These are phyloP conservation scores for Macrotus californicus DNA, from an alignment of 2,113 vertebrate genomes.

Conservation along the genomic window DNA sequence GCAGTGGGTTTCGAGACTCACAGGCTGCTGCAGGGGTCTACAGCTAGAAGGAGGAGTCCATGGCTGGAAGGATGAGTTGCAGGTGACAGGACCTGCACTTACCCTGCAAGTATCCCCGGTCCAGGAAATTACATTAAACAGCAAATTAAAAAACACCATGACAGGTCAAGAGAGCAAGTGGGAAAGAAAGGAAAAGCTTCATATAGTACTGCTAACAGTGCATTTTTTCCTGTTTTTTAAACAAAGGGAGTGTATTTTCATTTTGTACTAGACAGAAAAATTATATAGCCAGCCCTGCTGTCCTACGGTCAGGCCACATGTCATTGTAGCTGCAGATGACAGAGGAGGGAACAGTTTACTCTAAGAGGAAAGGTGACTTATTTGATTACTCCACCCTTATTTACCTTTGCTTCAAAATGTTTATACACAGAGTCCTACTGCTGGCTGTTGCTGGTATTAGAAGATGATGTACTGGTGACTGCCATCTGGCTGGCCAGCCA, in stretches of 20 bases:
- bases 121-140: not conserved
- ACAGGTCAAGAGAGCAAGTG: not conserved
- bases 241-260: not conserved
- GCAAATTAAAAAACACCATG: not conserved
- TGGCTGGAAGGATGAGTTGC: not conserved
- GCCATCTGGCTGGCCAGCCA: too few relatives aligned
- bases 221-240: not conserved
- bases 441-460: not conserved
- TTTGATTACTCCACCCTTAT: constrained; percentile 50
- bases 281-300: not conserved
- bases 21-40: not conserved
- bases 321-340: not conserved
- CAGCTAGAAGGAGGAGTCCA: not conserved
- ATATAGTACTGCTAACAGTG: too few relatives aligned
- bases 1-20: not conserved
- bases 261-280: not conserved
- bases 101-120: not conserved
- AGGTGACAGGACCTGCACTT: not conserved
- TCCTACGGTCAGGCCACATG: not conserved
- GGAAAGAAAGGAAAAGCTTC: not conserved
- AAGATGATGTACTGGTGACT: not conserved
- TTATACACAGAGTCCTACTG: not conserved
- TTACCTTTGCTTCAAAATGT: constrained; percentile 22
- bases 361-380: not conserved
- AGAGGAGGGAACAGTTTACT: not conserved